Evolutionary conservation across 2,888 invertebrate species (phyloP), one percentile per base, ranked within the genome.

Genomic region (Ptychoptera albimana): DNA sequence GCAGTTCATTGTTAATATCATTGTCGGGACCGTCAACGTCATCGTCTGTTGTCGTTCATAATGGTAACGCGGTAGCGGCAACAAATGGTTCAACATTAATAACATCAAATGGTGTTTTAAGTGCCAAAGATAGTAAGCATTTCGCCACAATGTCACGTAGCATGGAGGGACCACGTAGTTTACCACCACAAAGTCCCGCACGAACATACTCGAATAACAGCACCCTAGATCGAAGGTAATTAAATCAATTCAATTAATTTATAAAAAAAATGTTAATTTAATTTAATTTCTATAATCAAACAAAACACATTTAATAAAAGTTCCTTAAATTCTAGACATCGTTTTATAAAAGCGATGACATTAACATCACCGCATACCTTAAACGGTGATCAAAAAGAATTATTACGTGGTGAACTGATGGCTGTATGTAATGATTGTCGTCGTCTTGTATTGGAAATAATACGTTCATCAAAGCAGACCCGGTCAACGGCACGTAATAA

Each of bases 391-490:
- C 64, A 71, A 44, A 68, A 69, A 38, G 69, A 73, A 47, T 72
- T 76, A 14, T 67, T 81, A 40, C 76, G 79, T 48, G 79, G 80
- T 52, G 80, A 86, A 48, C 78, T 84, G 58, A 87, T 91, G 81
- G 80, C 82, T 49, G 89, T 93, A 40, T 94, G 93, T 62, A 83
- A 86, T 63, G 93, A 93, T 71, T 94, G 93, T 70, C 88, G 88
- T 62, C 82, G 85, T 48, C 85, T 93, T 82, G 86, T 93, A 47
- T 76, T 89, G 55, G 88, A 91, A 69, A 91, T 93, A 61, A 91
- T 93, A 60, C 82, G 88, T 66, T 86, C 89, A 15, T 85, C 86
- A 51, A 77, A 81, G 61, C 82, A 81, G 46, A 82, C 81, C 49
- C 77, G 87, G 55, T 80, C 89, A 46, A 84, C 84, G 46, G 82